phyloP scores from a whole-genome alignment of 2,113 vertebrate genomes.

The Podarcis cretensis region DNA sequence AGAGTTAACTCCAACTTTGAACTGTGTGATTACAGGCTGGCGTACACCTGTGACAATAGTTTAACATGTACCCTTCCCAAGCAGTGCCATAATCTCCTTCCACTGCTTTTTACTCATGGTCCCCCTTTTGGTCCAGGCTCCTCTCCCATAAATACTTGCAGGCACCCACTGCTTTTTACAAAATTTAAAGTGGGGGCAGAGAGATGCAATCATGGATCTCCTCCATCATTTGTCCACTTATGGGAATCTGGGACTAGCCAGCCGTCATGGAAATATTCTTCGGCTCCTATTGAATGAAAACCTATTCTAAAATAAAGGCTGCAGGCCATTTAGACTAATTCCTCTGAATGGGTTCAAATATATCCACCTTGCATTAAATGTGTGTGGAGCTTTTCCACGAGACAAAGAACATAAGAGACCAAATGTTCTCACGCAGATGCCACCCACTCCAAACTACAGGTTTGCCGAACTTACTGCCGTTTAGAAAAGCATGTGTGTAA shows the following conservation, averaged over 20 bases:
- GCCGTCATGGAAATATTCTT: not conserved
- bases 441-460: slow-evolving; percentile 42
- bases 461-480: slow-evolving; percentile 20
- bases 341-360: not conserved
- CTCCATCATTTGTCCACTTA: not conserved
- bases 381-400: slow-evolving; percentile 18
- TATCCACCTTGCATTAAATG: slow-evolving; percentile 48
- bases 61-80: too few relatives aligned
- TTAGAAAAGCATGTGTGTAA: slow-evolving; percentile 11
- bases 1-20: too few relatives aligned
- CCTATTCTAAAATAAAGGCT: slow-evolving; percentile 29
- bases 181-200: not conserved
- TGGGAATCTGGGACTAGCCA: not conserved
- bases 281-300: not conserved
- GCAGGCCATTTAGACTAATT: slow-evolving; percentile 34
- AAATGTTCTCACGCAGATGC: slow-evolving; percentile 31
- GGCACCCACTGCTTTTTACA: not conserved
- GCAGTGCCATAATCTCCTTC: too few relatives aligned
- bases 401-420: not conserved
- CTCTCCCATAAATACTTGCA: not conserved
- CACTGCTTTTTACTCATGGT: too few relatives aligned
- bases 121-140: too few relatives aligned
- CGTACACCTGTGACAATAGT: too few relatives aligned
- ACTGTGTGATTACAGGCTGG: too few relatives aligned
- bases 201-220: not conserved